phyloP scores from a whole-genome alignment of 2,888 invertebrate species.

The Hymenopus coronatus region DNA sequence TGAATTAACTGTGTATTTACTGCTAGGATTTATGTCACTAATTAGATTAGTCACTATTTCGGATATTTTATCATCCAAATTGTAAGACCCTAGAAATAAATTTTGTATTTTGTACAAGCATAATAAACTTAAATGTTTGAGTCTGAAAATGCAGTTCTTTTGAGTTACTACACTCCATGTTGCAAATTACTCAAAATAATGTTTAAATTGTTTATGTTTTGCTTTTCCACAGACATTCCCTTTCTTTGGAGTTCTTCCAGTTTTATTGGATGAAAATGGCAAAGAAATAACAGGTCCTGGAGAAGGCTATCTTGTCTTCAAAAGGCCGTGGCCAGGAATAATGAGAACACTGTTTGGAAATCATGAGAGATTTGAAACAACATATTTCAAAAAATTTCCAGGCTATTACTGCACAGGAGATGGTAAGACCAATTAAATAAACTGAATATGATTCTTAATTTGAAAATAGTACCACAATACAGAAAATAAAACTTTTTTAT shows the following conservation, averaged over 20 bases:
- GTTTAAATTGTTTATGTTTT: not conserved
- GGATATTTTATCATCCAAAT: too few species aligned
- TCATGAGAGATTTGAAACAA: constrained; percentile 84
- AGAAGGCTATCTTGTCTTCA: constrained; percentile 93
- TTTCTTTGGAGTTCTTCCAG: constrained; percentile 94
- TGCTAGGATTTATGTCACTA: too few species aligned
- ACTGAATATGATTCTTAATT: not conserved
- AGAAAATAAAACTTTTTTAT: too few species aligned
- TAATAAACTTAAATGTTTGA: too few species aligned
- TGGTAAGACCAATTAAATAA: constrained; percentile 57
- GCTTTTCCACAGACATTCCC: constrained; percentile 73
- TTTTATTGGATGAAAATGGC: constrained; percentile 83
- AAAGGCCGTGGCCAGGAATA: constrained; percentile 96
- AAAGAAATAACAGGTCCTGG: constrained; percentile 80
- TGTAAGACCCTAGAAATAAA: too few species aligned
- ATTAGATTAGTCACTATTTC: too few species aligned
- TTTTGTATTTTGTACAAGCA: too few species aligned
- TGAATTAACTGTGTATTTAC: too few species aligned
- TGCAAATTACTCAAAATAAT: not conserved
- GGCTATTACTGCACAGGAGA: constrained; percentile 98
- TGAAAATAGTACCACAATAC: too few species aligned
- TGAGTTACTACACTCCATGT: too few species aligned
- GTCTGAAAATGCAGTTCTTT: too few species aligned
- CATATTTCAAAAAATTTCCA: constrained; percentile 93
- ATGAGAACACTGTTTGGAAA: constrained; percentile 93